Evolutionary conservation across 1,140 invertebrate genomes (phyloP).

Genomic region (Drosophila truncata): DNA sequence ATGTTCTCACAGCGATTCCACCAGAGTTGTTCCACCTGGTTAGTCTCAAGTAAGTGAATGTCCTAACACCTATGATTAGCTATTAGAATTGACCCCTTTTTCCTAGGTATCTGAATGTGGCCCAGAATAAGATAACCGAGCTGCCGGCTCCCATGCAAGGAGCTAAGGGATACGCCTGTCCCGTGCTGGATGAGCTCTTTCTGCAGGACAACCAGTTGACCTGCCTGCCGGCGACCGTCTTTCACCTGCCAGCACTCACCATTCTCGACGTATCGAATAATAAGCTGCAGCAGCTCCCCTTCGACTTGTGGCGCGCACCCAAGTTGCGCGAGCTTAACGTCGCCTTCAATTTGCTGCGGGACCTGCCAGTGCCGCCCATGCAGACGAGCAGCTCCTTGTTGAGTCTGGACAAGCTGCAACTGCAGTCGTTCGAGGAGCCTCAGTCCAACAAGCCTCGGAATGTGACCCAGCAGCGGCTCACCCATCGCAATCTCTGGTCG

Average conservation of each 20-base stretch:
- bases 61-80: background rate
- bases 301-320: slow-evolving; percentile 95
- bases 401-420: slow-evolving; percentile 76
- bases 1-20: slow-evolving; percentile 93
- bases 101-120: slow-evolving; percentile 91
- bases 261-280: slow-evolving; percentile 97
- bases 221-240: slow-evolving; percentile 91
- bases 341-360: slow-evolving; percentile 94
- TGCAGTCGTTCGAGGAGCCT: slow-evolving; percentile 68
- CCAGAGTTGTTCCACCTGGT: slow-evolving; percentile 93
- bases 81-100: background rate
- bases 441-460: slow-evolving; percentile 60
- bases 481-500: slow-evolving; percentile 91
- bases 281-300: slow-evolving; percentile 94
- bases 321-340: slow-evolving; percentile 96
- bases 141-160: slow-evolving; percentile 35
- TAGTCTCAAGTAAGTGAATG: slow-evolving; percentile 86
- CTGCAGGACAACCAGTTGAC: slow-evolving; percentile 95
- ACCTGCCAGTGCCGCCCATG: slow-evolving; percentile 89
- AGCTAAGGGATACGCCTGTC: slow-evolving; percentile 87
- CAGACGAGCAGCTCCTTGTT: slow-evolving; percentile 78
- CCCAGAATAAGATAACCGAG: slow-evolving; percentile 94
- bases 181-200: slow-evolving; percentile 95
- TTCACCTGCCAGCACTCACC: slow-evolving; percentile 92
- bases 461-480: slow-evolving; percentile 85